A percentile compares a stretch with the other conserved stretches of the same genome.
Evolutionary conservation across 2,113 vertebrate species (phyloP).

Genomic region (Spizaetus ornatus): DNA sequence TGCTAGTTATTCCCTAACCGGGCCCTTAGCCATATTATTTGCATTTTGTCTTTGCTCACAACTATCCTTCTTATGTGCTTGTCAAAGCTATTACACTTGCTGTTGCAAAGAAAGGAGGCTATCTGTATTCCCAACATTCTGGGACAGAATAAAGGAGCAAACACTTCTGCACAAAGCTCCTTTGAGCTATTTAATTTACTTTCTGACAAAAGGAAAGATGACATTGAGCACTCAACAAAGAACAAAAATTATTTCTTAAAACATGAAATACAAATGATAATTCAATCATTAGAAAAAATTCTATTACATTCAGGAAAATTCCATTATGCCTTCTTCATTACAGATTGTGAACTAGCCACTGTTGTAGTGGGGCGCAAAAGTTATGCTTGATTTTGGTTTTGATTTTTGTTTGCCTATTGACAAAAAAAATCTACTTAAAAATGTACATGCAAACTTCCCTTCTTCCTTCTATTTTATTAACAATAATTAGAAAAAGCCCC

Average conservation of each 20-base stretch:
- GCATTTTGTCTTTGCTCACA: conserved; percentile 62
- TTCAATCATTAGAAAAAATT: conserved; percentile 40
- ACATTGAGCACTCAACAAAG: conserved; percentile 55
- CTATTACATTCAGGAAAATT: conserved; percentile 19
- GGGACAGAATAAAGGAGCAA: conserved; percentile 63
- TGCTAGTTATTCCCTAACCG: background rate
- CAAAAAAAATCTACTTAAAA: background rate
- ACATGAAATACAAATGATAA: conserved; percentile 48
- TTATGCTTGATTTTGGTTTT: background rate
- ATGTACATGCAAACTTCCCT: background rate
- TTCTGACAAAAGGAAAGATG: conserved; percentile 63
- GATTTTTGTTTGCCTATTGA: background rate
- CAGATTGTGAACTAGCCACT: background rate
- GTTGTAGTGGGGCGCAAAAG: background rate
- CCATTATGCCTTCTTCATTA: background rate
- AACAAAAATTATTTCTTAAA: conserved; percentile 58
- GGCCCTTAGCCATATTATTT: conserved; percentile 52
- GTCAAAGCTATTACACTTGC: conserved; percentile 47
- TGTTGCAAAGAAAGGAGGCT: conserved; percentile 54
- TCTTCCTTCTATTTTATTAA: background rate
- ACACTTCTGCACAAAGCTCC: conserved; percentile 61
- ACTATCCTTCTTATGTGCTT: conserved; percentile 54
- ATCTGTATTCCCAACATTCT: conserved; percentile 66
- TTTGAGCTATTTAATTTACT: conserved; percentile 72
- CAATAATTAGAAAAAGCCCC: background rate